Base-by-base conservation (phyloP, 1,140 invertebrate genomes). In the Phymastichus coffea region DNA sequence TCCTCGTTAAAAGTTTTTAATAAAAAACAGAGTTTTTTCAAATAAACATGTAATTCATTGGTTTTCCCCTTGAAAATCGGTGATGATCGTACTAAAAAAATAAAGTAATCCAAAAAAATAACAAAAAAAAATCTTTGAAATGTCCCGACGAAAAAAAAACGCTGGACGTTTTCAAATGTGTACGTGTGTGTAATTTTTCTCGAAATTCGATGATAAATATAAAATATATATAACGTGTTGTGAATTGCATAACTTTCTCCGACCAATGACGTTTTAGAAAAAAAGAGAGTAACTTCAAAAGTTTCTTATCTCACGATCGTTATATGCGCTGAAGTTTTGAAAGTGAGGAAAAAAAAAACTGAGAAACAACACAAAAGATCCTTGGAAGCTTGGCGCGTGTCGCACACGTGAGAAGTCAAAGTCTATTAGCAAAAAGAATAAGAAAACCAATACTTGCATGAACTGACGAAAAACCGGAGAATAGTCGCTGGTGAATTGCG, bases 101-200 rank as follows among this genome's bases (percentile, higher is more conserved):
- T 9, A 8, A n/a, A 4, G 40, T 22, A 1, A 46, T 26, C 25
- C 25, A 46, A 14, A 49, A 49, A 26, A 25, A 38, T 19, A 12
- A 28, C 12, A 43, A 54, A 40, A 52, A 37, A 22, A 19, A 17
- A 43, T 22, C n/a, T 43, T 43, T 19, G 26, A 20, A 37, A 52
- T 30, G 26, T 58, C 28, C 38, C 3, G 38, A 44, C n/a, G n/a
- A n/a, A n/a, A n/a, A n/a, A n/a, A 58, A 58, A 58, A 53, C 57
- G 57, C 57, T 59, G 57, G 57, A 38, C 57, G 57, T 59, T 59
- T 57, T 58, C n/a, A n/a, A n/a, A n/a, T n/a, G n/a, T n/a, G n/a
- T 43, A 35, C 37, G 9, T n/a, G 20, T 22, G 30, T 30, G 55
- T 44, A 19, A 17, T 23, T 43, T 52, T 44, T 35, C 14, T 58